phyloP scores from a whole-genome alignment of 2,113 vertebrate species.

The Neomonachus schauinslandi region DNA sequence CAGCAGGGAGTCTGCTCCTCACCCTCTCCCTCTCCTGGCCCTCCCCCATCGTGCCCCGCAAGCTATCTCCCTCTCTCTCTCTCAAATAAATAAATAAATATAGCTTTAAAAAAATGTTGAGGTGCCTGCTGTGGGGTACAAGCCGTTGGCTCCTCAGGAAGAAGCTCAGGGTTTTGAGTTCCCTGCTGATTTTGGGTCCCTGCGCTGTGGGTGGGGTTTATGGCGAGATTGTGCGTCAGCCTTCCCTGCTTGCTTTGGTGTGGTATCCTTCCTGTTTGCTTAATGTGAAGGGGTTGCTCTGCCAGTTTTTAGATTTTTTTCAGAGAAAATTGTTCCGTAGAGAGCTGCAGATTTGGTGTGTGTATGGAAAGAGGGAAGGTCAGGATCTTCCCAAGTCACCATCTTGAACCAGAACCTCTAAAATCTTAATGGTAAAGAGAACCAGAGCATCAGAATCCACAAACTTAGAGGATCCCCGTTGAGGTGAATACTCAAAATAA shows the following conservation, averaged over 20 bases:
- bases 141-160: rapidly evolving
- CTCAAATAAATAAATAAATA: background rate
- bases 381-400: background rate
- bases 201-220: rapidly evolving
- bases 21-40: background rate
- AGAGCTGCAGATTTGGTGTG: background rate
- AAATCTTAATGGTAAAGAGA: constrained; percentile 5
- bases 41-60: background rate
- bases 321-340: background rate
- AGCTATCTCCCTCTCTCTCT: background rate
- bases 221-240: background rate
- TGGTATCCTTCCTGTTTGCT: background rate
- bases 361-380: background rate
- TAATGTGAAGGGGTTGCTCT: background rate
- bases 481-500: background rate
- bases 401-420: background rate
- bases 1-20: background rate
- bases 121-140: background rate
- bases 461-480: background rate
- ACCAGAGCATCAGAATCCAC: background rate
- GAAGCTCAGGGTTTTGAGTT: background rate
- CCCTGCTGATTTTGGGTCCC: rapidly evolving
- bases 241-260: background rate
- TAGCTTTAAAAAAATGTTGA: background rate
- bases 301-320: too few species aligned